Base-by-base conservation (phyloP, 1,140 invertebrate species). In the Drosophila takahashii region DNA sequence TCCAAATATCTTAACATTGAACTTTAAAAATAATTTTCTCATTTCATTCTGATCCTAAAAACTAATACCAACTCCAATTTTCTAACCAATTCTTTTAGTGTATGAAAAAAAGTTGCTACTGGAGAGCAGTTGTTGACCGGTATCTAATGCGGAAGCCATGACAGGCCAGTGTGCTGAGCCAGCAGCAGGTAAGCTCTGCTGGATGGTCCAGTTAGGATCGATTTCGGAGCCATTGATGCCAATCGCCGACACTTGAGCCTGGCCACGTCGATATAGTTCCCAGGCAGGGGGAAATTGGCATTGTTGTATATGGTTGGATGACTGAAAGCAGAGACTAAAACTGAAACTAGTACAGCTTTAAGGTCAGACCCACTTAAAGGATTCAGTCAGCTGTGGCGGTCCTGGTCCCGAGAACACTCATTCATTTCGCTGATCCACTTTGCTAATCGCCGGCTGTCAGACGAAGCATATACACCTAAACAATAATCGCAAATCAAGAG, bases 401-500 rank as follows among this genome's bases (percentile, higher is more conserved):
- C 36, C 39, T n/a, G 37, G 22, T 22, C 22, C 22, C 3, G 22
- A 22, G 41, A 58, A 78, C 75, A 78, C 75, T 83, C 79, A 86
- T 81, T 86, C 84, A 87, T 86, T 72, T 73, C 59, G 47, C 47
- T 77, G 79, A 87, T 87, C 81, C 84, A 89, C 77, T 87, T 70
- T 84, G 79, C 67, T 87, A 89, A 89, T 87, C 84, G 84, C 84
- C 79, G 61, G 79, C 83, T 87, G 83, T 81, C 84, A 65, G 72
- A 18, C 29, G 48, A 9, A 36, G 42, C 39, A 47, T 52, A 53
- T 44, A 71, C 77, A 89, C 77, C 73, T 69, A 78, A 84, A 89
- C 84, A 89, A 89, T 89, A 89, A 89, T 89, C 80, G 80, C 85
- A 84, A 84, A 69, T 89, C 79, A 84, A 80, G 84, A 84, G 79